Percentiles rank a stretch among this genome's conserved stretches.
phyloP scores from a whole-genome alignment of 1,140 invertebrate species.

The Drosophila serrata region DNA sequence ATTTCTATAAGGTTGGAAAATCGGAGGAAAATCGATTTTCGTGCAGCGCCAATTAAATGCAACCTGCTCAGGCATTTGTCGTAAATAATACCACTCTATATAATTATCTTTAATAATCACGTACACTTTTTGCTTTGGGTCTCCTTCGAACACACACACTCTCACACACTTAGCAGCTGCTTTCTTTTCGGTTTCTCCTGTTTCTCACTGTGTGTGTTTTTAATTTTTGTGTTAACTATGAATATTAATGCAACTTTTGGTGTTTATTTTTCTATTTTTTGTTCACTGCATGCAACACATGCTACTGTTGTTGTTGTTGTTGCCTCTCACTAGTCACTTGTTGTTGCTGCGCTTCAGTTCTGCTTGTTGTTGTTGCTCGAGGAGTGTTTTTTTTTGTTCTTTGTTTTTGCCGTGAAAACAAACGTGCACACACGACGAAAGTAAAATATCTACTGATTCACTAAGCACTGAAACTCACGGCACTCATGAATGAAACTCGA shows the following conservation, averaged over 20 bases:
- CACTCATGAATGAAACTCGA: constrained; percentile 69
- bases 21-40: constrained; percentile 63
- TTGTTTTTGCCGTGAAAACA: constrained; percentile 48
- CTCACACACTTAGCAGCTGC: neutral
- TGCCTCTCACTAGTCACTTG: constrained; percentile 29
- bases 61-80: constrained; percentile 58
- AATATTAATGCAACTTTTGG: constrained; percentile 27
- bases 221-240: constrained; percentile 4
- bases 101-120: constrained; percentile 71
- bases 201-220: constrained; percentile 3
- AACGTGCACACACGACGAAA: constrained; percentile 81
- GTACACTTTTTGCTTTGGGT: constrained; percentile 48
- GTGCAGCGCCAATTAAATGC: constrained; percentile 63
- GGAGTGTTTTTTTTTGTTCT: neutral
- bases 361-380: constrained; percentile 28
- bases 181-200: constrained; percentile 7
- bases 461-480: too few species aligned
- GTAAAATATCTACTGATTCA: constrained; percentile 66
- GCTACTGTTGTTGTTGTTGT: constrained; percentile 32
- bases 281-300: constrained; percentile 71
- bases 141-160: constrained; percentile 4
- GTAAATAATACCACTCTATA: constrained; percentile 50
- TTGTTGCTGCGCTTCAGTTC: constrained; percentile 48
- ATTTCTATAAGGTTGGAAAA: constrained; percentile 46
- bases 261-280: constrained; percentile 31